Evolutionary conservation across 2,797 vertebrate species (phyloP).

Genomic region (Triplophysa bombifrons): DNA sequence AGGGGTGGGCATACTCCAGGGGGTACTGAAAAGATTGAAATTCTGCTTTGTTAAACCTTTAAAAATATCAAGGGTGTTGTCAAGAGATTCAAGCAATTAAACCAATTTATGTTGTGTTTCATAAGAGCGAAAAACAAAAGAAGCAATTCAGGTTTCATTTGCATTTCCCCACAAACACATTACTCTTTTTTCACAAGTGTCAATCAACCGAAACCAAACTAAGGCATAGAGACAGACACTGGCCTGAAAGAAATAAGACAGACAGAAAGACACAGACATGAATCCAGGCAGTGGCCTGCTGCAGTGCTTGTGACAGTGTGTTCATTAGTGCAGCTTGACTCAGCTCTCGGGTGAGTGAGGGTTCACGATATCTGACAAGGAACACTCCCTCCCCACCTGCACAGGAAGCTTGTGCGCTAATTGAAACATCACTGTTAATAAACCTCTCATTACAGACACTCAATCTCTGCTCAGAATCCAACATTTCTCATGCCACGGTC

Average conservation of each 20-base stretch:
- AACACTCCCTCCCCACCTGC: constrained; percentile 30
- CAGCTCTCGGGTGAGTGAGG: constrained; percentile 26
- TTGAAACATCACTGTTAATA: constrained; percentile 57
- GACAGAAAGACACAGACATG: background rate
- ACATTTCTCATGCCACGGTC: constrained; percentile 12
- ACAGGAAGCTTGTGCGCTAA: constrained; percentile 43
- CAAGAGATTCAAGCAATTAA: background rate
- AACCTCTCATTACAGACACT: constrained; percentile 38
- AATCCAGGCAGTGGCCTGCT: background rate
- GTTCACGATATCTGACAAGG: constrained; percentile 37
- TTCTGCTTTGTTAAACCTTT: background rate
- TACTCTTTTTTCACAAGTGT: too few species aligned
- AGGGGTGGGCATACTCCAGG: background rate
- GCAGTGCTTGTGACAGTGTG: background rate
- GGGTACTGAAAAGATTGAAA: background rate
- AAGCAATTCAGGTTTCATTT: background rate
- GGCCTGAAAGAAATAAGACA: background rate
- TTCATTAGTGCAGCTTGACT: constrained; percentile 40
- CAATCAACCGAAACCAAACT: too few species aligned
- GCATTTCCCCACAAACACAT: too few species aligned
- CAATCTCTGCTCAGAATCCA: constrained; percentile 5
- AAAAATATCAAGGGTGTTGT: background rate
- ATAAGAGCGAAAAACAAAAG: background rate
- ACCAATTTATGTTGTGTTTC: background rate
- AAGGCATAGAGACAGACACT: too few species aligned